A percentile compares a stretch with the other conserved stretches of the same genome.
phyloP scores from a whole-genome alignment of 2,888 invertebrate genomes.

The Tachina grossa region DNA sequence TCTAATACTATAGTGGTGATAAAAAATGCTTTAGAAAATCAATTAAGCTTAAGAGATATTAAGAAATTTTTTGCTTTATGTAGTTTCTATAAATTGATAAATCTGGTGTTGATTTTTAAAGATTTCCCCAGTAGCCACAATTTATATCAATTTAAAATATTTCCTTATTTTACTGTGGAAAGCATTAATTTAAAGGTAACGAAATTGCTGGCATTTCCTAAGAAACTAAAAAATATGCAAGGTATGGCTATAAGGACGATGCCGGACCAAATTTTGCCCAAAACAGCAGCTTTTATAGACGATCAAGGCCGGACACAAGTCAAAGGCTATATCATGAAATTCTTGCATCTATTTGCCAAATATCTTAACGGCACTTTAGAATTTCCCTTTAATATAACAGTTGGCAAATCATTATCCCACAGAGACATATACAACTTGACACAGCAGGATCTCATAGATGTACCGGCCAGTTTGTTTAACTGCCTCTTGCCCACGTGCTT shows the following conservation, averaged over 20 bases:
- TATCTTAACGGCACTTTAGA: conserved; percentile 51
- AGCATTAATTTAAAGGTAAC: background rate
- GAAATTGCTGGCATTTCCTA: conserved; percentile 35
- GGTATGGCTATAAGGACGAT: conserved; percentile 36
- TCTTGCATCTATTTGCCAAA: conserved; percentile 26
- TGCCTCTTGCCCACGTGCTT: background rate
- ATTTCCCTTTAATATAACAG: conserved; percentile 17
- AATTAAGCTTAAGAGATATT: background rate
- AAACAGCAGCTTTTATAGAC: conserved; percentile 23
- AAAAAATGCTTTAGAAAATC: background rate
- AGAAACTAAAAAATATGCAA: conserved; percentile 44
- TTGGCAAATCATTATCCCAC: conserved; percentile 13
- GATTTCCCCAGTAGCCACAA: conserved; percentile 40
- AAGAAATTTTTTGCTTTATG: conserved; percentile 23
- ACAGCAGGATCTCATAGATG: conserved; percentile 37
- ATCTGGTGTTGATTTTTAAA: conserved; percentile 47
- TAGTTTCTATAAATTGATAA: conserved; percentile 33
- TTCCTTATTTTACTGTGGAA: conserved; percentile 20
- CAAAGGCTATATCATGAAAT: conserved; percentile 50
- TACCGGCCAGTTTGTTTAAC: conserved; percentile 37
- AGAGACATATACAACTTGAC: conserved; percentile 41
- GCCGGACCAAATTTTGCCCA: conserved; percentile 57
- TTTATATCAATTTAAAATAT: conserved; percentile 51
- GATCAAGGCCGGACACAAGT: background rate
- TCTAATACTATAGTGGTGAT: conserved; percentile 49